Evolutionary conservation across 2,888 invertebrate species (phyloP).

Genomic region (Brassicogethes aeneus): DNA sequence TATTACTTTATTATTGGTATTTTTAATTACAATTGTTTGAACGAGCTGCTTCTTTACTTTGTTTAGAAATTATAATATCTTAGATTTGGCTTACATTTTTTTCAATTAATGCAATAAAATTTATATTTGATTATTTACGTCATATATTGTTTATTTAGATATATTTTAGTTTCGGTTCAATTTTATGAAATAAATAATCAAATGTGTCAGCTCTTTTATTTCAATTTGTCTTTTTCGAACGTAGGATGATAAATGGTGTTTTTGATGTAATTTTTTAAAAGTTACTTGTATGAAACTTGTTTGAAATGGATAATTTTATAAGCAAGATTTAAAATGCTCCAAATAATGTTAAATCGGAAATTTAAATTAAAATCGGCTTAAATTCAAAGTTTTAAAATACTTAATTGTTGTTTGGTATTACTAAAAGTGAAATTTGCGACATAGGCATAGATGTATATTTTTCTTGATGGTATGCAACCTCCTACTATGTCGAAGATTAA

Average conservation of each 20-base stretch:
- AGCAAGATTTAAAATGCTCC: no score
- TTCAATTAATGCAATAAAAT: no score
- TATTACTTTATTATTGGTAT: slow-evolving; percentile 23
- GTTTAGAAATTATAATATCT: neutral
- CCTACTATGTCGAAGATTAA: slow-evolving; percentile 36
- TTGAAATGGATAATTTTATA: no score
- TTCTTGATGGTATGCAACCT: slow-evolving; percentile 23
- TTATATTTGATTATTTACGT: neutral
- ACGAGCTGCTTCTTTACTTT: slow-evolving; percentile 19
- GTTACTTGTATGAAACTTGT: no score
- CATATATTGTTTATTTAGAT: neutral
- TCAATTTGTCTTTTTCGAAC: neutral
- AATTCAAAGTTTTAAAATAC: no score
- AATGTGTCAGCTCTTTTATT: slow-evolving; percentile 16
- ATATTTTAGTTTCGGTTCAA: neutral
- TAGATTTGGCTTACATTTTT: neutral
- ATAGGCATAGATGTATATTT: slow-evolving; percentile 34
- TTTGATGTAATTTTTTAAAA: slow-evolving; percentile 1
- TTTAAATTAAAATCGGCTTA: no score
- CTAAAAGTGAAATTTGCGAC: no score
- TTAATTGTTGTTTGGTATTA: no score
- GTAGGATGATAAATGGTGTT: neutral
- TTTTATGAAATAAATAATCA: slow-evolving; percentile 14
- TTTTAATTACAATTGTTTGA: slow-evolving; percentile 14
- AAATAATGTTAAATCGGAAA: no score